Percentiles rank a stretch among this genome's conserved stretches.
These are phyloP conservation scores for Malurus alboscapulatus DNA, from an alignment of 2,113 vertebrate species.

Conservation along the genomic window DNA sequence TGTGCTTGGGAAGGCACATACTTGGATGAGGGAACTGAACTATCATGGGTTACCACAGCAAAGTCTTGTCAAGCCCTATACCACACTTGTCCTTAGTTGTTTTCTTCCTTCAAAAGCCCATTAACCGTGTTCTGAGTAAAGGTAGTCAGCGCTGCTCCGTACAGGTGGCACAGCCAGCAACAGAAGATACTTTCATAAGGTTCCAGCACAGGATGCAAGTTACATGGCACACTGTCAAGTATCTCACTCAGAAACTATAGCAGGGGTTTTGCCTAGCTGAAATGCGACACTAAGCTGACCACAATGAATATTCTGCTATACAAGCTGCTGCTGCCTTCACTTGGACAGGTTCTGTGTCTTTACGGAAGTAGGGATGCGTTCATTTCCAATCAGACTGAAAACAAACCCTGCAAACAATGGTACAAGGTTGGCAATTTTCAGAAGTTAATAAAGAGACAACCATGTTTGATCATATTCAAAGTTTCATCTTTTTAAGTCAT, in stretches of 20 bases:
- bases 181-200: background rate
- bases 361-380: background rate
- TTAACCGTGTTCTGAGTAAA: background rate
- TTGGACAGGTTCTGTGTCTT: background rate
- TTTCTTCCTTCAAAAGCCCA: background rate
- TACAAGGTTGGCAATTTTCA: background rate
- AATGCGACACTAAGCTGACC: background rate
- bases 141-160: background rate
- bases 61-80: background rate
- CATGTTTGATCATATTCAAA: background rate
- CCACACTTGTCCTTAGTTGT: background rate
- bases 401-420: background rate
- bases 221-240: background rate
- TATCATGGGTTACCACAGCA: background rate
- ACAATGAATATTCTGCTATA: background rate
- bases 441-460: background rate
- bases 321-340: background rate
- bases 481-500: background rate
- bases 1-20: background rate
- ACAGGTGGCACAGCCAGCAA: background rate
- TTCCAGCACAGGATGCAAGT: background rate
- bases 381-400: background rate
- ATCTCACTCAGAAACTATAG: background rate
- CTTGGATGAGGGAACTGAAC: background rate
- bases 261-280: background rate